Evolutionary conservation across 2,888 invertebrate genomes (phyloP), one percentile per base, ranked within the genome.

Genomic region (Boloria selene): DNA sequence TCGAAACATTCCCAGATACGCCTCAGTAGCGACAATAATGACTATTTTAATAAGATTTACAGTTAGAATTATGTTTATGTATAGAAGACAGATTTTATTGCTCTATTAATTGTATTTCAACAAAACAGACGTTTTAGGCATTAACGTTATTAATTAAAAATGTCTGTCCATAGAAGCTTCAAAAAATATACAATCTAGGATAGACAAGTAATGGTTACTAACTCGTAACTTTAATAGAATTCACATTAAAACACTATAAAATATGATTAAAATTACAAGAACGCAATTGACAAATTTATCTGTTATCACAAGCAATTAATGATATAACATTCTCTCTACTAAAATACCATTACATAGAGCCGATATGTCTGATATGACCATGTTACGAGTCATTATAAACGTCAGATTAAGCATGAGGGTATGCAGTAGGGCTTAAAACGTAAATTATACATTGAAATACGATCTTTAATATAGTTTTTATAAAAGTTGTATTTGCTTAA

Each of bases 211-310:
- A 22, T 7, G 42, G 18, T 55, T 0, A 53, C 31, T 38, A 16
- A 53, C 26, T 16, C 0, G 22, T 16, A 52, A 7, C 0, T 53
- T 17, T 55, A 14, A 58, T 26, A 4, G 10, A 22, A 22, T 47
- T 26, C 44, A 45, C 31, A 47, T 54, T 16, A 18, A 13, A 55
- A 63, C 26, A 51, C 44, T 64, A 45, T 44, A 4, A 64, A 64
- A 56, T 18, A 17, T 44, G 50, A 38, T 51, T 22, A 44, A 42
- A 56, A 64, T 64, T 26, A 26, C 50, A 16, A 38, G 51, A 58
- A 64, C 56, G 42, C 38, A 50, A 16, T 64, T 16, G 50, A 64
- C n/a, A 51, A 26, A 13, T 26, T 17, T 31, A 22, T 56, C 7
- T 45, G 26, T 26, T 58, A 47, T 45, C 56, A 58, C 22, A 17